These are phyloP conservation scores for Gnathonemus longibarbis DNA, from an alignment of 2,113 vertebrate genomes.

Conservation along the genomic window DNA sequence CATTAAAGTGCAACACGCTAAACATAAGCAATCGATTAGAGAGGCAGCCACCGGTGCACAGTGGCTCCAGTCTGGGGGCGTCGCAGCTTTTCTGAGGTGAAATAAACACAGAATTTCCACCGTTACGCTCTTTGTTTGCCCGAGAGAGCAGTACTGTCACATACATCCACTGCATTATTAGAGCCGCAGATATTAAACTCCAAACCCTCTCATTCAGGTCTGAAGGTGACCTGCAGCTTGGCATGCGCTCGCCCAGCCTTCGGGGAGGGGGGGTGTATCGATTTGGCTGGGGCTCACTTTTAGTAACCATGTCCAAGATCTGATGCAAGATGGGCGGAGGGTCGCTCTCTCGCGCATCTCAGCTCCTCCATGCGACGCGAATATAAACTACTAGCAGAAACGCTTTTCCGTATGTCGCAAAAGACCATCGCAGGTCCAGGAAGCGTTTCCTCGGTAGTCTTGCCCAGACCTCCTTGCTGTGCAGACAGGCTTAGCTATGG, in stretches of 20 bases:
- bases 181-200: neutral
- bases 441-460: neutral
- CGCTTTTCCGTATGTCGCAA: neutral
- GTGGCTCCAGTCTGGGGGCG: neutral
- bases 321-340: neutral
- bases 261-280: neutral
- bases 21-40: neutral
- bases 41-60: neutral
- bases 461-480: neutral
- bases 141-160: neutral
- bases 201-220: neutral
- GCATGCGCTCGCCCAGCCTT: neutral
- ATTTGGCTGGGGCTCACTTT: neutral
- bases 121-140: neutral
- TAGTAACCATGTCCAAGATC: neutral
- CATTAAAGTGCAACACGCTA: neutral
- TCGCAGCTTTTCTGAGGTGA: neutral
- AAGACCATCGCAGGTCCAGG: neutral
- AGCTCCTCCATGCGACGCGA: neutral
- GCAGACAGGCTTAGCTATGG: neutral
- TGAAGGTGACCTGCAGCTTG: neutral
- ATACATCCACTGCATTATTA: neutral
- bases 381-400: neutral
- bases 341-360: neutral
- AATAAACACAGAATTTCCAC: neutral